These are phyloP conservation scores for Homarus americanus DNA, from an alignment of 1,140 invertebrate species.

Conservation along the genomic window DNA sequence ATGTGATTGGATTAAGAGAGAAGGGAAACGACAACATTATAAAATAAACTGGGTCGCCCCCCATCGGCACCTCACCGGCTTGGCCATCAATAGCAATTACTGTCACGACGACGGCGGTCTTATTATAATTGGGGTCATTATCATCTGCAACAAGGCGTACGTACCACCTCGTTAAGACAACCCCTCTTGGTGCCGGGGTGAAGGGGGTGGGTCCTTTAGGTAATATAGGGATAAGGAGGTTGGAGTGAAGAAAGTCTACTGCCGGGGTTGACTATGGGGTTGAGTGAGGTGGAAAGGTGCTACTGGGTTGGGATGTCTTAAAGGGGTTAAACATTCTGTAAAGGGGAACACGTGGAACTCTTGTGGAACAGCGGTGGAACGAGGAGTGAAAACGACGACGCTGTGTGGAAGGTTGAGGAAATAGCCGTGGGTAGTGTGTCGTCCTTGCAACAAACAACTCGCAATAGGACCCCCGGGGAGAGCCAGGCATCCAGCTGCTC, in stretches of 20 bases:
- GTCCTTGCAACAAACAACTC: neutral
- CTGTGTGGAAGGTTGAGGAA: no score
- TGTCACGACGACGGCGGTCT: slow-evolving; percentile 35
- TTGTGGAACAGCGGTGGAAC: no score
- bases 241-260: no score
- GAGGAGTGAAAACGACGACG: no score
- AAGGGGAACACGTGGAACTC: no score
- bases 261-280: neutral
- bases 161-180: slow-evolving; percentile 29
- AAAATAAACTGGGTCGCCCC: slow-evolving; percentile 26
- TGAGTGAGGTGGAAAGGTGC: neutral
- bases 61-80: slow-evolving; percentile 37
- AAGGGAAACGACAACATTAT: slow-evolving; percentile 21
- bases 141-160: slow-evolving; percentile 50
- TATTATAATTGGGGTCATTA: slow-evolving; percentile 60
- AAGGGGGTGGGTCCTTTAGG: neutral
- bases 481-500: slow-evolving; percentile 2
- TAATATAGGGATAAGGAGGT: neutral
- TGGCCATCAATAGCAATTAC: slow-evolving; percentile 52
- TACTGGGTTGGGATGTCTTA: slow-evolving; percentile 8
- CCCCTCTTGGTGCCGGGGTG: neutral
- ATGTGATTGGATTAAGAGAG: slow-evolving; percentile 33
- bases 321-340: neutral
- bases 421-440: no score
- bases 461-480: neutral